Conservation (phyloP, 2,888 invertebrate species). For the Panopea generosa region DNA sequence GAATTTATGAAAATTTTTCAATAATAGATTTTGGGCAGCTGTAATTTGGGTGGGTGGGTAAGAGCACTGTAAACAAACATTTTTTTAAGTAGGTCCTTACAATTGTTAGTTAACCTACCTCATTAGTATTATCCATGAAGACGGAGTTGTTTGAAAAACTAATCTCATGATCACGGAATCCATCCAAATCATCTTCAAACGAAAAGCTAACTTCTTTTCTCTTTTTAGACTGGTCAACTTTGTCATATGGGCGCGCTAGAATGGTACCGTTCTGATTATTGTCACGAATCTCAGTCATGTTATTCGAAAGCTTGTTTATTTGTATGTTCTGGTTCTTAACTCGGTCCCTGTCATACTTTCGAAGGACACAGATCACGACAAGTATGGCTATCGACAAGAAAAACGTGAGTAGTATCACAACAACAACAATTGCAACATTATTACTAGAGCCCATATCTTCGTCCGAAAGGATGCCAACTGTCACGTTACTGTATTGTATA, state of each 20-base stretch:
- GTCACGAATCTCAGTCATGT: constrained; percentile 52
- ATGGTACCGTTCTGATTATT: constrained; percentile 50
- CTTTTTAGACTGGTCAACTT: constrained; percentile 61
- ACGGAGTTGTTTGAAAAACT: constrained; percentile 61
- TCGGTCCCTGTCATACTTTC: constrained; percentile 63
- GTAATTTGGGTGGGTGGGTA: too few species aligned
- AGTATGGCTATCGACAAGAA: constrained; percentile 67
- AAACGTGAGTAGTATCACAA: constrained; percentile 63
- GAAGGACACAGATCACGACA: constrained; percentile 66
- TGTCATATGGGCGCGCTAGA: constrained; percentile 53
- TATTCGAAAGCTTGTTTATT: constrained; percentile 65
- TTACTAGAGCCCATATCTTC: constrained; percentile 49
- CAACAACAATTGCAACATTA: constrained; percentile 66
- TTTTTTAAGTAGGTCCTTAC: too few species aligned
- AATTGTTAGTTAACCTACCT: constrained; percentile 43
- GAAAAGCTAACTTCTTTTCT: constrained; percentile 72
- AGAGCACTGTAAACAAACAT: too few species aligned
- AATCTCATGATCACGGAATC: constrained; percentile 55
- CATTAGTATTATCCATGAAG: constrained; percentile 44
- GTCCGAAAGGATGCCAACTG: constrained; percentile 22
- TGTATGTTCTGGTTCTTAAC: constrained; percentile 57
- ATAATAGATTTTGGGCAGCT: too few species aligned
- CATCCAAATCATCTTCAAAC: constrained; percentile 65
- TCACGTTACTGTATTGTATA: constrained; percentile 62
- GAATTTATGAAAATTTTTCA: too few species aligned